These are phyloP conservation scores for Drosophila eugracilis DNA, from an alignment of 1,140 invertebrate genomes.

Conservation along the genomic window DNA sequence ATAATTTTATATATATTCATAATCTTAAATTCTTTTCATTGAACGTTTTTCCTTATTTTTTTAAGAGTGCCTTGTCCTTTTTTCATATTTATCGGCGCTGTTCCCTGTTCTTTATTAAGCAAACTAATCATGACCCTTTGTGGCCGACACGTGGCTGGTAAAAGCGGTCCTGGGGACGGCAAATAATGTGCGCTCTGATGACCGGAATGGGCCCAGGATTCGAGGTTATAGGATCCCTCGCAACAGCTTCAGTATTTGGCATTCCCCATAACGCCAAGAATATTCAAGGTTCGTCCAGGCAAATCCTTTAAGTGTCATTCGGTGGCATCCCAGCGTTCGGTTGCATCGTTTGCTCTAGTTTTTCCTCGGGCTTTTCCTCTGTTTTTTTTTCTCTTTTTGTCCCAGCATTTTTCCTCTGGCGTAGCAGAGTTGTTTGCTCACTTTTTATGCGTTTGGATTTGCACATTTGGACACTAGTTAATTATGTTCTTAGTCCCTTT, in stretches of 20 bases:
- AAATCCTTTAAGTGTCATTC: constrained; percentile 81
- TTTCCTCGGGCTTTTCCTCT: constrained; percentile 10
- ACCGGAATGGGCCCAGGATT: constrained; percentile 15
- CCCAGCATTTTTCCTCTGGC: constrained; percentile 23
- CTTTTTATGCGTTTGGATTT: constrained; percentile 81
- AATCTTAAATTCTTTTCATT: too few relatives aligned
- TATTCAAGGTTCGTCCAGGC: constrained; percentile 58
- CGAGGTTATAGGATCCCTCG: neutral
- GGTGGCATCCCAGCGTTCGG: constrained; percentile 46
- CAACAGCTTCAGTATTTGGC: constrained; percentile 10
- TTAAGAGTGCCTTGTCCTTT: constrained; percentile 10
- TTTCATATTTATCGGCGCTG: constrained; percentile 20
- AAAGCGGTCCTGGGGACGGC: constrained; percentile 33
- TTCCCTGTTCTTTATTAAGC: constrained; percentile 48
- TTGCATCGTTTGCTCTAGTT: constrained; percentile 38
- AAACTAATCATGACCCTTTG: constrained; percentile 81
- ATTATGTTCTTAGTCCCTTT: constrained; percentile 84
- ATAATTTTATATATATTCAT: too few relatives aligned
- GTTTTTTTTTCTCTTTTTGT: constrained; percentile 1
- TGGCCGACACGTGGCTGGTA: constrained; percentile 69
- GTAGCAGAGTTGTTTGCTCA: constrained; percentile 50
- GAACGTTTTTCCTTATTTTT: neutral
- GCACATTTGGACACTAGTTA: constrained; percentile 80
- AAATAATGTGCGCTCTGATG: constrained; percentile 55
- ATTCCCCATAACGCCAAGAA: constrained; percentile 51